Percentiles rank a stretch among this genome's conserved stretches.
These are phyloP conservation scores for Anthrax anthrax DNA, from an alignment of 2,888 invertebrate genomes.

Conservation along the genomic window DNA sequence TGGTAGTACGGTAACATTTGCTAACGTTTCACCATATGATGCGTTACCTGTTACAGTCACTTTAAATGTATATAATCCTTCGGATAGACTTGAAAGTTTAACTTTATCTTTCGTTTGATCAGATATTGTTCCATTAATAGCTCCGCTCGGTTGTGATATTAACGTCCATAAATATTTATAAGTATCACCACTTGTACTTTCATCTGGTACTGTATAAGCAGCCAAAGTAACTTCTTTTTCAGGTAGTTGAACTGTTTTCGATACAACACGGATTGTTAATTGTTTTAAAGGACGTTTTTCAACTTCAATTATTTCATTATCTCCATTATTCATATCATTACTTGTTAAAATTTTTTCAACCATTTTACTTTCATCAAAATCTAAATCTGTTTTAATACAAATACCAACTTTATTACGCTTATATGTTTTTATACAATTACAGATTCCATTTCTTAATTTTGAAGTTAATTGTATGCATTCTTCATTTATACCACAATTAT, in stretches of 20 bases:
- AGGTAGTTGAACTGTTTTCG: conserved; percentile 67
- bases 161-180: conserved; percentile 84
- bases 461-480: conserved; percentile 44
- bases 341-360: conserved; percentile 14
- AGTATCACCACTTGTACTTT: conserved; percentile 52
- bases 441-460: conserved; percentile 51
- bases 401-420: conserved; percentile 35
- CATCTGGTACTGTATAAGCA: conserved; percentile 67
- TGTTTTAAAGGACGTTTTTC: conserved; percentile 40
- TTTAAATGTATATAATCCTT: conserved; percentile 80
- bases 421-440: conserved; percentile 54
- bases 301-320: neutral
- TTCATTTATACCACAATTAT: conserved; percentile 49
- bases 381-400: conserved; percentile 24
- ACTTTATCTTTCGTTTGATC: conserved; percentile 73
- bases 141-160: conserved; percentile 69
- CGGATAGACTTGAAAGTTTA: conserved; percentile 66
- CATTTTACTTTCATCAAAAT: conserved; percentile 19
- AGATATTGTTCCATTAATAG: conserved; percentile 58
- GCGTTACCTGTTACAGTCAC: conserved; percentile 65
- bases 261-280: conserved; percentile 57
- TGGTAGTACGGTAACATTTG: conserved; percentile 81
- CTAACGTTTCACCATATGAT: conserved; percentile 66
- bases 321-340: conserved; percentile 11
- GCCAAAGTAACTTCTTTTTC: conserved; percentile 71